Percentiles rank a stretch among this genome's conserved stretches.
Conservation (phyloP, 2,113 vertebrate genomes). For the Arvicanthis niloticus region DNA sequence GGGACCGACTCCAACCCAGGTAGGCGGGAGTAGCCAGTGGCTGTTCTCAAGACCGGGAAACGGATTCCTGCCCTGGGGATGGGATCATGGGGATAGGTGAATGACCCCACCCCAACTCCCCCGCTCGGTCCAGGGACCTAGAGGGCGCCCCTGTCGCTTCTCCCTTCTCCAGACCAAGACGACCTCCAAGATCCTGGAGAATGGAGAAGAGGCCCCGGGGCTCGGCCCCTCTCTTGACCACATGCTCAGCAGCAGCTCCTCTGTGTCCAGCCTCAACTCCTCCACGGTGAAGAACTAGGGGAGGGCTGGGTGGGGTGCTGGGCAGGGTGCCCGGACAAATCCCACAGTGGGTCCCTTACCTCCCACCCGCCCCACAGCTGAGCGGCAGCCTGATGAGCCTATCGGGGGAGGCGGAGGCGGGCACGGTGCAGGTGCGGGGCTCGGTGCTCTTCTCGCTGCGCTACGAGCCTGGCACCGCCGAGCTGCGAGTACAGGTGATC, state of each 20-base stretch:
- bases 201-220: slow-evolving; percentile 65
- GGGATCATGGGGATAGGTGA: not conserved
- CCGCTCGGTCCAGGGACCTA: not conserved
- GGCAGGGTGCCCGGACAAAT: not conserved
- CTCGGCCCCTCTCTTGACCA: slow-evolving; percentile 12
- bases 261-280: slow-evolving; percentile 91
- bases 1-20: slow-evolving; percentile 46
- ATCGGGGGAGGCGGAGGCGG: slow-evolving; percentile 93
- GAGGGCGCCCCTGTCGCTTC: not conserved
- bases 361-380: slow-evolving; percentile 84
- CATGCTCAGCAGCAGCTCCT: slow-evolving; percentile 89
- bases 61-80: not conserved
- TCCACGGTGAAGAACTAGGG: slow-evolving; percentile 82
- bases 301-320: not conserved
- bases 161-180: not conserved
- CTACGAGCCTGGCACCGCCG: slow-evolving; percentile 89
- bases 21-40: slow-evolving; percentile 70
- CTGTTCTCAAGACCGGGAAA: slow-evolving; percentile 72
- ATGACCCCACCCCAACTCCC: no score
- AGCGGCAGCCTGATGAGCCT: slow-evolving; percentile 96
- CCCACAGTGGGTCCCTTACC: not conserved
- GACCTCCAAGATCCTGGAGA: slow-evolving; percentile 62
- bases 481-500: slow-evolving; percentile 91
- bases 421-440: slow-evolving; percentile 91
- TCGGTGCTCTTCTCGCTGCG: slow-evolving; percentile 92